phyloP scores from a whole-genome alignment of 37 sponge, comb jelly and placozoan genomes.

The Bolinopsis microptera region DNA sequence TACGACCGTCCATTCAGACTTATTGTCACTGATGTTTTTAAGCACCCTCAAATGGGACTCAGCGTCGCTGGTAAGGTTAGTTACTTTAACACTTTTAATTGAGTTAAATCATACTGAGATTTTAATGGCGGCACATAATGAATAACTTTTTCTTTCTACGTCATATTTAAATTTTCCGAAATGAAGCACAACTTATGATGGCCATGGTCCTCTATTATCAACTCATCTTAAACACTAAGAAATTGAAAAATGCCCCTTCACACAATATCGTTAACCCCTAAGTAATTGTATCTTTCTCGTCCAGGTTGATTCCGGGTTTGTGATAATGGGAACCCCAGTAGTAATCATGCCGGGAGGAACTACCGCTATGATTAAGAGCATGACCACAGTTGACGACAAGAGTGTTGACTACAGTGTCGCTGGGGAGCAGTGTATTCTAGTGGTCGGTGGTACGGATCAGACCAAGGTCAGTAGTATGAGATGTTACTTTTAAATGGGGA shows the following conservation, averaged over 20 bases:
- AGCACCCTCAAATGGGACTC: constrained; percentile 62
- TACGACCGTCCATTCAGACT: constrained; percentile 65
- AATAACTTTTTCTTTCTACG: too few species aligned
- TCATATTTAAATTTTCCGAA: too few species aligned
- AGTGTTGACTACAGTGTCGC: constrained; percentile 51
- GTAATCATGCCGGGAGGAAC: constrained; percentile 69
- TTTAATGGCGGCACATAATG: too few species aligned
- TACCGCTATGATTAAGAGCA: constrained; percentile 73
- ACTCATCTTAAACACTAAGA: too few species aligned
- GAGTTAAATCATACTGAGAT: neutral
- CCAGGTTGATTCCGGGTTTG: constrained; percentile 60
- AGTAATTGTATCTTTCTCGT: too few species aligned
- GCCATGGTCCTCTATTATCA: too few species aligned
- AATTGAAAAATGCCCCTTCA: too few species aligned
- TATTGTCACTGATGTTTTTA: constrained; percentile 68
- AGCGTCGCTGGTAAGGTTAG: constrained; percentile 58
- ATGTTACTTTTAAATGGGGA: neutral
- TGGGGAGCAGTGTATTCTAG: constrained; percentile 61
- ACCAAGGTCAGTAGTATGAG: constrained; percentile 56
- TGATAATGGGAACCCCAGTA: constrained; percentile 44
- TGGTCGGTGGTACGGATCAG: constrained; percentile 62
- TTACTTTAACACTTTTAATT: neutral
- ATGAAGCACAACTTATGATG: too few species aligned
- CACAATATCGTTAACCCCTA: too few species aligned
- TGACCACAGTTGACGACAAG: constrained; percentile 60